Base-by-base conservation (phyloP, 2,888 invertebrate species). In the Linnaemya vulpina region DNA sequence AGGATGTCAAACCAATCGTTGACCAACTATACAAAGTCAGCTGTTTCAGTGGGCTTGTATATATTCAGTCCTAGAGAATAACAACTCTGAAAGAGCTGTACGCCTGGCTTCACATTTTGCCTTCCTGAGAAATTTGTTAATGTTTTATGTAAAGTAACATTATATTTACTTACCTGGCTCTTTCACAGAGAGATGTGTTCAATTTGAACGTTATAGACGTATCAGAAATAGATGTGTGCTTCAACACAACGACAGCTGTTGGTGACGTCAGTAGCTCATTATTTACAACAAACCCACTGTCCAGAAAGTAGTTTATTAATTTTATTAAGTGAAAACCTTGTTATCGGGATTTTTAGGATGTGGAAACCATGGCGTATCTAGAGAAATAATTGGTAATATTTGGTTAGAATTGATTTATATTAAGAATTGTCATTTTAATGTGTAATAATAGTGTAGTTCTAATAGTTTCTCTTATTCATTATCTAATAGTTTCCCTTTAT, bases 311-410 rank as follows among this genome's bases (percentile, higher is more conserved):
- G 10, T 38, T 60, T 1, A 60, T 17, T 3, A 60, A 4, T 10
- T 35, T 60, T 4, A 60, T 3, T 1, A 60, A n/a, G 11, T 60
- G 7, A 35, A 58, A n/a, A 58, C 35, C 10, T 58, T 35, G 3
- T 58, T 35, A 3, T n/a, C 35, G 8, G 13, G 10, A 35, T 17
- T 35, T 0, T 17, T 3, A 35, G 60, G 60, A 17, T 10, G 35
- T 0, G 17, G 35, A 35, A 60, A 60, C 60, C 60, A 60, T 10
- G 60, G 60, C 5, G 35, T 35, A 10, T 60, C 60, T 60, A 38
- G 17, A 49, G 9, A 49, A 46, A 0, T 9, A 9, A 17, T 17
- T 49, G 49, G 17, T n/a, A 7, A 46, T 0, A 3, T 9, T 15
- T 46, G n/a, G 15, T 17, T 17, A 49, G 8, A 3, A 11, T n/a